Percentiles rank a stretch among this genome's conserved stretches.
Evolutionary conservation across 2,113 vertebrate genomes (phyloP).

Genomic region (Psammodynastes pulverulentus): DNA sequence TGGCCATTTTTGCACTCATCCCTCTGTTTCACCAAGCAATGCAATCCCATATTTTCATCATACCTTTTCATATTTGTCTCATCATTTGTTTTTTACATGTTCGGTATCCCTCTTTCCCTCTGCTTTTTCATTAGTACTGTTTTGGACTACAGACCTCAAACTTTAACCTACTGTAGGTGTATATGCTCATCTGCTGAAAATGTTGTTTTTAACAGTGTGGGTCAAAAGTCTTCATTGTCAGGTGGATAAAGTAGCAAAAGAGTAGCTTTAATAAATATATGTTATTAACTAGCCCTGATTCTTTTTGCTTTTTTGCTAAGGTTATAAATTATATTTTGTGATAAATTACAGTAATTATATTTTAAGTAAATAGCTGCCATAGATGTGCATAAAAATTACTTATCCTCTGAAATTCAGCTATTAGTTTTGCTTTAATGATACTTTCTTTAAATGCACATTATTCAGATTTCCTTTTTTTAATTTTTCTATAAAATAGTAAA

Average conservation of each 20-base stretch:
- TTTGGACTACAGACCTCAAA: rapidly evolving
- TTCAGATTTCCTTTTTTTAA: slow-evolving; percentile 17
- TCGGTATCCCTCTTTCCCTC: not conserved
- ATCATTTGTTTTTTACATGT: not conserved
- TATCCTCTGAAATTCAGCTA: slow-evolving; percentile 18
- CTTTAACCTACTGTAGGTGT: rapidly evolving
- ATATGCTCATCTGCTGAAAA: not conserved
- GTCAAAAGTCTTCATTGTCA: not conserved
- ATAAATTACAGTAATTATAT: slow-evolving; percentile 58
- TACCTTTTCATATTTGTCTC: not conserved
- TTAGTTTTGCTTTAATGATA: slow-evolving; percentile 43
- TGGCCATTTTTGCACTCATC: not conserved
- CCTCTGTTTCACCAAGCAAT: not conserved
- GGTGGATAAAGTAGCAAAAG: rapidly evolving
- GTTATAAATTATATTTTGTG: slow-evolving; percentile 35
- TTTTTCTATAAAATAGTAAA: not conserved
- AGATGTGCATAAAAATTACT: slow-evolving; percentile 15
- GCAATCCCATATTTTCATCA: not conserved
- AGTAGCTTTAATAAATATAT: not conserved
- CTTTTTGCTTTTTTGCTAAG: not conserved
- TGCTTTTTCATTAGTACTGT: rapidly evolving
- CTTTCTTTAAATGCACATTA: not conserved
- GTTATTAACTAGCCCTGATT: slow-evolving; percentile 13
- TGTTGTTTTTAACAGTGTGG: not conserved
- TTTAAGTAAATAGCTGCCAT: slow-evolving; percentile 48